Percentiles rank a stretch among this genome's conserved stretches.
phyloP scores from a whole-genome alignment of 2,888 invertebrate species.

The Philopedon plagiatum region DNA sequence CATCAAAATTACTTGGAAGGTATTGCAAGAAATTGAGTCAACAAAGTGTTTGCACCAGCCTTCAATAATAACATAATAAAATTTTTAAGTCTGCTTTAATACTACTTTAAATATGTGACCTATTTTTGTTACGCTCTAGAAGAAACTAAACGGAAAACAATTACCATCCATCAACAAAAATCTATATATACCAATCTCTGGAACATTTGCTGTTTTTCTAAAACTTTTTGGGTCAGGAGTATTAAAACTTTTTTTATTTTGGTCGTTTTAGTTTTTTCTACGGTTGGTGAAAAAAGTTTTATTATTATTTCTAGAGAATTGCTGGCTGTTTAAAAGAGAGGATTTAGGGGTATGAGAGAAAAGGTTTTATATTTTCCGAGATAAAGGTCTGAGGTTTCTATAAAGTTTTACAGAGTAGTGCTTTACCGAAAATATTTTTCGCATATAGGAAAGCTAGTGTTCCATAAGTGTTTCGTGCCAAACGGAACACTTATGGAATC shows the following conservation, averaged over 20 bases:
- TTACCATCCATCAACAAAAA: slow-evolving; percentile 4
- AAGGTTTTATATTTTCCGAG: not conserved
- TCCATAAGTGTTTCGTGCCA: too few relatives aligned
- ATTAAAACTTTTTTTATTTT: not conserved
- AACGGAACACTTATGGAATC: too few relatives aligned
- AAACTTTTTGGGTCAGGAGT: not conserved
- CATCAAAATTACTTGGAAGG: too few relatives aligned
- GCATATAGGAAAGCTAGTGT: too few relatives aligned
- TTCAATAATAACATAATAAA: too few relatives aligned
- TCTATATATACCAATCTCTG: slow-evolving; percentile 5
- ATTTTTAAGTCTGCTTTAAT: too few relatives aligned
- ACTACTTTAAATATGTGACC: not conserved
- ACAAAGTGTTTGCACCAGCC: too few relatives aligned
- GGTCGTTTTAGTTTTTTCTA: not conserved
- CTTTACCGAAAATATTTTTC: too few relatives aligned
- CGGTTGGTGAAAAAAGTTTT: not conserved
- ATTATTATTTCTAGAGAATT: not conserved
- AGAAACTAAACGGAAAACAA: slow-evolving; percentile 3
- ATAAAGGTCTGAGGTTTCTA: too few relatives aligned
- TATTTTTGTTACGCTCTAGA: not conserved
- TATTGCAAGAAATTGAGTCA: too few relatives aligned
- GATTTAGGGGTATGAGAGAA: not conserved
- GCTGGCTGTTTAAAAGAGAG: not conserved
- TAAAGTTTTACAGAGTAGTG: too few relatives aligned
- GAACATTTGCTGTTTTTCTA: not conserved